Conservation (phyloP, 2,113 vertebrate species). For the Odobenus rosmarus region DNA sequence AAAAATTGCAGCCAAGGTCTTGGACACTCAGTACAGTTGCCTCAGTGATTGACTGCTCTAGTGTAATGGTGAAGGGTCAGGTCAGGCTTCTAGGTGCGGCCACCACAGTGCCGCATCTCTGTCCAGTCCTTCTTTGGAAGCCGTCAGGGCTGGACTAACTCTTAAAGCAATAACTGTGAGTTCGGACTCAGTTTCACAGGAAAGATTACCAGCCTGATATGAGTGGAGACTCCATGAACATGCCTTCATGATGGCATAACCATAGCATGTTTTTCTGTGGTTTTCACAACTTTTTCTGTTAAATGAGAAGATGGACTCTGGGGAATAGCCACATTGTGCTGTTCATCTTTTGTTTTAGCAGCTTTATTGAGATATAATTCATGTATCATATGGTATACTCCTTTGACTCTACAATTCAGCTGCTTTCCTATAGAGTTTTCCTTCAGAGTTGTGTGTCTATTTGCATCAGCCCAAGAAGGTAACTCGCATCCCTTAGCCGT, state of each 20-base stretch:
- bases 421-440: not conserved
- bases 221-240: slow-evolving; percentile 49
- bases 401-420: not conserved
- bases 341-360: slow-evolving; percentile 50
- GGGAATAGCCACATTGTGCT: slow-evolving; percentile 77
- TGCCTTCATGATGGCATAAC: slow-evolving; percentile 75
- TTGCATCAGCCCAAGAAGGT: not conserved
- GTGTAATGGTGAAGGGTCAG: not conserved
- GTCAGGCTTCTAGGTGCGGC: no score
- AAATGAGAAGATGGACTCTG: slow-evolving; percentile 75
- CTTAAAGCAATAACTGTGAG: not conserved
- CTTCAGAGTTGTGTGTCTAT: not conserved
- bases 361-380: not conserved
- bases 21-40: not conserved
- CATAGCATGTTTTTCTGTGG: slow-evolving; percentile 77
- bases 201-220: not conserved
- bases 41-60: not conserved
- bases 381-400: not conserved
- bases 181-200: not conserved
- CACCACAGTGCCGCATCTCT: not conserved
- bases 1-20: not conserved
- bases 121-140: not conserved
- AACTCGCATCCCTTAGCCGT: not conserved
- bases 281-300: slow-evolving; percentile 77
- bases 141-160: not conserved